These are phyloP conservation scores for Oscheius myriophilus DNA, from an alignment of 2,888 invertebrate genomes.

Conservation along the genomic window DNA sequence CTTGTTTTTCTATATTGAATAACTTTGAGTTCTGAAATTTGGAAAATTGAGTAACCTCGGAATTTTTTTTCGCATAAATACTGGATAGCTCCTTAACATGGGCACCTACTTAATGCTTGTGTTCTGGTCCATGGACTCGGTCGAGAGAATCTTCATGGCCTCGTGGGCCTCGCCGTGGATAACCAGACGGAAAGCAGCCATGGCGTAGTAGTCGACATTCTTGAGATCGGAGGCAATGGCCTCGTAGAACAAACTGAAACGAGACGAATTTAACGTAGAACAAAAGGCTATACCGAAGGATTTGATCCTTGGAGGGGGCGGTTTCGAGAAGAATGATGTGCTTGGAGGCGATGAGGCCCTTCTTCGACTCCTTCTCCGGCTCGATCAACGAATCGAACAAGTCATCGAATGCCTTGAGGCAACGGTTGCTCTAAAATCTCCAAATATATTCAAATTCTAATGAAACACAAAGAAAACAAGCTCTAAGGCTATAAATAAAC, in stretches of 20 bases:
- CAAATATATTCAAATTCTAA: too few relatives aligned
- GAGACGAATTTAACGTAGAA: neutral
- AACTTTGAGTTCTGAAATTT: too few relatives aligned
- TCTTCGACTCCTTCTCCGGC: constrained; percentile 17
- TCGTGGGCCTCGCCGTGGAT: constrained; percentile 28
- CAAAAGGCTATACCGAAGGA: constrained; percentile 17
- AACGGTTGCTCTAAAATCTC: constrained; percentile 1
- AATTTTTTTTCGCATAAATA: too few relatives aligned
- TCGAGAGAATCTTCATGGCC: constrained; percentile 32
- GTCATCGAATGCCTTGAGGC: constrained; percentile 19
- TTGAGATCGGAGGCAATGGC: constrained; percentile 28
- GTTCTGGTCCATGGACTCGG: constrained; percentile 16
- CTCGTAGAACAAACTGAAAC: constrained; percentile 22
- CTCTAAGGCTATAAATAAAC: too few relatives aligned
- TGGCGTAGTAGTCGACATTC: constrained; percentile 33
- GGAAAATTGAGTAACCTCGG: too few relatives aligned
- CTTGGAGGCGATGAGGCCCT: constrained; percentile 3
- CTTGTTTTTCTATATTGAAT: too few relatives aligned
- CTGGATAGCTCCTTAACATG: neutral
- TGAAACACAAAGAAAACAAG: too few relatives aligned
- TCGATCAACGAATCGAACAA: constrained; percentile 21
- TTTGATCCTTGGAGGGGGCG: constrained; percentile 20
- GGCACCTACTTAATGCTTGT: constrained; percentile 17
- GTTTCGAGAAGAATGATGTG: constrained; percentile 28
- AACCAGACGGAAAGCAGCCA: constrained; percentile 33